Evolutionary conservation across 92 coral and sea anemone genomes (phyloP).

Genomic region (Porites evermanni): DNA sequence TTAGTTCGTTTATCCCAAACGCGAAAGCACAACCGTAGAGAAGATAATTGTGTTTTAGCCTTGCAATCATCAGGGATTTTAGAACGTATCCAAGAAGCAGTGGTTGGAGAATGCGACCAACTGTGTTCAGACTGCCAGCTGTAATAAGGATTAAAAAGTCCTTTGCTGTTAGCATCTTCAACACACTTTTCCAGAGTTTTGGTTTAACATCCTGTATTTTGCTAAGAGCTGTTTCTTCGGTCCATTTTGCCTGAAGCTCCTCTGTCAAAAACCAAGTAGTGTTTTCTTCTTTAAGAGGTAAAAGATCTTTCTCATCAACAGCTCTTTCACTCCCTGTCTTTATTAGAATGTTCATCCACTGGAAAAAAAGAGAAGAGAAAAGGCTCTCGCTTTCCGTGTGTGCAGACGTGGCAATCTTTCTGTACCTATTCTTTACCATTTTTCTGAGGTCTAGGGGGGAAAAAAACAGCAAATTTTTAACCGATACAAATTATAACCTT

Average conservation of each 20-base stretch:
- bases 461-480: too few species aligned
- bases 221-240: neutral
- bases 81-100: neutral
- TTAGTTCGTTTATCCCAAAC: neutral
- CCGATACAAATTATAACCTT: too few species aligned
- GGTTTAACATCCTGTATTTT: neutral
- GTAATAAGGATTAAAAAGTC: neutral
- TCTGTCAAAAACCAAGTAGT: neutral
- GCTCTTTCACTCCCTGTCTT: neutral
- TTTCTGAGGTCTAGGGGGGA: too few species aligned
- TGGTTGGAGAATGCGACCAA: neutral
- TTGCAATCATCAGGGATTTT: neutral
- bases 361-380: neutral
- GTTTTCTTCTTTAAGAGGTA: neutral
- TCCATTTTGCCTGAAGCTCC: neutral
- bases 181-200: neutral
- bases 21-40: constrained; percentile 5
- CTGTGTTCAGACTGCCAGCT: neutral
- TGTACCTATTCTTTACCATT: neutral
- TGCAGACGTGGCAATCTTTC: neutral
- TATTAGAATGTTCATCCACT: neutral
- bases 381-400: neutral
- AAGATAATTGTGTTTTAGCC: neutral
- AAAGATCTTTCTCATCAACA: neutral
- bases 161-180: neutral